Conservation (phyloP, 64 coral and sea anemone genomes). For the Stylophora pistillata region DNA sequence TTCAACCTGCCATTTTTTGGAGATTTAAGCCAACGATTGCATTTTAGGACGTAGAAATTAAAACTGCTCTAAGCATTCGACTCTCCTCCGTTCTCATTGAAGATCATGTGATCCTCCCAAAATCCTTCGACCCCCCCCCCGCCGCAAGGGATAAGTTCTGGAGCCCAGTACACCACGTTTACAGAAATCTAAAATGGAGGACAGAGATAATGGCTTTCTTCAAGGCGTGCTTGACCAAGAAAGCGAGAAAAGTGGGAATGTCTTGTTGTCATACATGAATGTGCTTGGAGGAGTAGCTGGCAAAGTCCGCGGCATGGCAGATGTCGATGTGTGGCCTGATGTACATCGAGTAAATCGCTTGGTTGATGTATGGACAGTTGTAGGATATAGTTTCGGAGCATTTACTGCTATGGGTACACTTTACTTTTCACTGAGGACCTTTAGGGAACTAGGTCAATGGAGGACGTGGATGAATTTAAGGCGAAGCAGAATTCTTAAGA, state of each 20-base stretch:
- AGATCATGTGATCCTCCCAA: no score
- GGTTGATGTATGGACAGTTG: slow-evolving; percentile 62
- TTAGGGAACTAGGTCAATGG: slow-evolving; percentile 65
- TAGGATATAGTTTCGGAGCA: slow-evolving; percentile 56
- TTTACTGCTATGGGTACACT: slow-evolving; percentile 41
- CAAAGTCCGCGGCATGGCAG: slow-evolving; percentile 43
- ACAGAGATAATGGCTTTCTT: slow-evolving; percentile 35
- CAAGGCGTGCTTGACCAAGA: slow-evolving; percentile 36
- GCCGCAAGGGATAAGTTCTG: not conserved
- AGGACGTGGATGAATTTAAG: slow-evolving; percentile 58
- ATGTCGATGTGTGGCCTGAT: slow-evolving; percentile 81
- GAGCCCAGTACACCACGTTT: not conserved
- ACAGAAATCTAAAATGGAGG: slow-evolving; percentile 61
- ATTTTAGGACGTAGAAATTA: no score
- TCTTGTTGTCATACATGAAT: slow-evolving; percentile 39
- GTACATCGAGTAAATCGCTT: slow-evolving; percentile 61
- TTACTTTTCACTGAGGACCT: slow-evolving; percentile 63
- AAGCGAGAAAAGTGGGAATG: slow-evolving; percentile 30
- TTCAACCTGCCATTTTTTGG: no score
- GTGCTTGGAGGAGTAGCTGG: slow-evolving; percentile 36
- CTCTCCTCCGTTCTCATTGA: no score
- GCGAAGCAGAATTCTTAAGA: not conserved
- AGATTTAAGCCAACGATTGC: no score
- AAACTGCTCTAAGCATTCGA: no score
- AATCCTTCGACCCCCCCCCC: no score